Conservation (phyloP, 2,888 invertebrate genomes). For the Phragmatobia fuliginosa region DNA sequence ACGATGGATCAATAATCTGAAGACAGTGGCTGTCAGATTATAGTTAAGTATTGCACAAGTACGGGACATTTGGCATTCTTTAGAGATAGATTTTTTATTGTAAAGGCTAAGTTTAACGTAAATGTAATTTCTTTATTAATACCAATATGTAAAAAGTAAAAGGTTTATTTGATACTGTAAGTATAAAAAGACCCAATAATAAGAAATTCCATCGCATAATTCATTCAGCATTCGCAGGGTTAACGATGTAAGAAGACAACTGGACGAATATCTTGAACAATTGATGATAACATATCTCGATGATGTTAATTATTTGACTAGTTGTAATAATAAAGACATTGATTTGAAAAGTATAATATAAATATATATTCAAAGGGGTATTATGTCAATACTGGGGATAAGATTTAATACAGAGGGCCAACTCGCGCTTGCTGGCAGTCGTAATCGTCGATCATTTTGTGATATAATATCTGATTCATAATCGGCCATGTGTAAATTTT, state of each 20-base stretch:
- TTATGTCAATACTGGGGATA: constrained; percentile 10
- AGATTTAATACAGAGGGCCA: background rate
- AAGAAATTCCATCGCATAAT: background rate
- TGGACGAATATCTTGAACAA: constrained; percentile 67
- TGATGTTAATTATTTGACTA: constrained; percentile 73
- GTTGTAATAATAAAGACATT: constrained; percentile 74
- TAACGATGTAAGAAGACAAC: constrained; percentile 47
- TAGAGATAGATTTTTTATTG: too few species aligned
- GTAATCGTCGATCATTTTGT: background rate
- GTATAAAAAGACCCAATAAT: background rate
- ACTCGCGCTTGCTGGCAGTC: background rate
- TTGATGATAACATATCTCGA: constrained; percentile 67
- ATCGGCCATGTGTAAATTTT: background rate
- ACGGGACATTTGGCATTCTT: too few species aligned
- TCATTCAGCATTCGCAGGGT: constrained; percentile 52
- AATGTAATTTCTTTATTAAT: too few species aligned
- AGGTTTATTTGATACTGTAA: too few species aligned
- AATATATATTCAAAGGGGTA: constrained; percentile 12
- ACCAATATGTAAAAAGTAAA: too few species aligned
- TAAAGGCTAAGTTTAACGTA: too few species aligned
- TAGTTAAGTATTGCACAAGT: too few species aligned
- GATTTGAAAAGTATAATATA: constrained; percentile 68
- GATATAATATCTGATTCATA: background rate
- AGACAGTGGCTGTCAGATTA: too few species aligned
- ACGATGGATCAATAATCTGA: too few species aligned